Conservation (phyloP, 2,888 invertebrate species). For the Steromphala cineraria region DNA sequence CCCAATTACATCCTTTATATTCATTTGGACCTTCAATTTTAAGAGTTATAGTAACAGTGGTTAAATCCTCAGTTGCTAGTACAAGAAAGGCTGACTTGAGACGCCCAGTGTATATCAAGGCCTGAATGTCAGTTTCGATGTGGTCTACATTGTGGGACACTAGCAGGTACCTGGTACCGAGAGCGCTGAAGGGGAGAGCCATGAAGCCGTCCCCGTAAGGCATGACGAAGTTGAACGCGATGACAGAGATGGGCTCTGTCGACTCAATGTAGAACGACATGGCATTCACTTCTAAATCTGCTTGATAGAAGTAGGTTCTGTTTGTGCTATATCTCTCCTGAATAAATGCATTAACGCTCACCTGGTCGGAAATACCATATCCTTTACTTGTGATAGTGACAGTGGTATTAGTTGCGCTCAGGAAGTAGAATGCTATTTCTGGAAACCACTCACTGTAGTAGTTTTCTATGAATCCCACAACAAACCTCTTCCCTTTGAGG, state of each 20-base stretch:
- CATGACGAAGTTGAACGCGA: not conserved
- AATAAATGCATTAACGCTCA: not conserved
- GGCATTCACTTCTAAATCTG: not conserved
- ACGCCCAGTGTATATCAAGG: not conserved
- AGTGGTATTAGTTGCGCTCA: not conserved
- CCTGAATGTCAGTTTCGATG: no score
- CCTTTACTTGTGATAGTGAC: not conserved
- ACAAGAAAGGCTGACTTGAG: not conserved
- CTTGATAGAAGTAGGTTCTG: not conserved
- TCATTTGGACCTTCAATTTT: not conserved
- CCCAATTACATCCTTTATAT: not conserved
- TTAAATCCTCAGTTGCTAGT: not conserved
- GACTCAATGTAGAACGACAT: not conserved
- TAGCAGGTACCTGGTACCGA: not conserved
- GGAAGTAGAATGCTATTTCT: not conserved
- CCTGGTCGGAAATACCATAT: not conserved
- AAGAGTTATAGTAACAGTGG: not conserved
- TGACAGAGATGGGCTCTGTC: not conserved
- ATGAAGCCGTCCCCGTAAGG: not conserved
- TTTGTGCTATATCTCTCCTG: not conserved
- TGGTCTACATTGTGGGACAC: not conserved
- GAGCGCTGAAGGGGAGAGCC: not conserved
- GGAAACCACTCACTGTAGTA: not conserved
- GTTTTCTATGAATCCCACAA: not conserved
- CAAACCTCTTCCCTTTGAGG: not conserved